These are phyloP conservation scores for Hormiphora californensis DNA, from an alignment of 37 sponge, comb jelly and placozoan species.

Conservation along the genomic window DNA sequence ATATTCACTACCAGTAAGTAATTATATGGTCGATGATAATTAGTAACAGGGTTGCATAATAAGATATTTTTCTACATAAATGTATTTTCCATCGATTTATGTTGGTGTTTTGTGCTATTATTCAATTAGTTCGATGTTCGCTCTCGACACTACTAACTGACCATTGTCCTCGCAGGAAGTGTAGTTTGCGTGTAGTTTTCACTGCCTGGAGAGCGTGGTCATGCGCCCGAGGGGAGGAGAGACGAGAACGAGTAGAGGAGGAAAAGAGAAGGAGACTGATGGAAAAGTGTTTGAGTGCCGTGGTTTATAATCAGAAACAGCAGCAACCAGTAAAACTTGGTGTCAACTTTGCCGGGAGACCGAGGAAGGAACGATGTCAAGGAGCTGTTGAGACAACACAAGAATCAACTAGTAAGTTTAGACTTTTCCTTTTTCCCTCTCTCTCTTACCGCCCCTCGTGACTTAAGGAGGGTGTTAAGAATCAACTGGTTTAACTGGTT, in stretches of 20 bases:
- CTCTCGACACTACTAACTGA: too few relatives aligned
- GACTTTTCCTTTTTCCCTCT: too few relatives aligned
- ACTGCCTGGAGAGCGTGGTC: background rate
- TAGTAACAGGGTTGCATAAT: background rate
- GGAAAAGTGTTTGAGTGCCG: constrained; percentile 23
- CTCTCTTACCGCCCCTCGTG: too few relatives aligned
- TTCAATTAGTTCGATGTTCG: too few relatives aligned
- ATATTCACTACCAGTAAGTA: background rate
- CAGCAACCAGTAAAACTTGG: background rate
- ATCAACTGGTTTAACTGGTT: too few relatives aligned
- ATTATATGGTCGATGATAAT: background rate
- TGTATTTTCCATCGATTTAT: too few relatives aligned
- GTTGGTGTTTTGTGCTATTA: too few relatives aligned
- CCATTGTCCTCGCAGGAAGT: background rate
- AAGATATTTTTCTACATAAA: too few relatives aligned
- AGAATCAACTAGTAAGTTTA: too few relatives aligned
- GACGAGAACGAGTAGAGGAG: background rate
- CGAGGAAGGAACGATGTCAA: too few relatives aligned
- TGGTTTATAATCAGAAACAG: background rate
- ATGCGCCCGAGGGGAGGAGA: background rate
- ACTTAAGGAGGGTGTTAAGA: too few relatives aligned
- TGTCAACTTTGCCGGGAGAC: background rate
- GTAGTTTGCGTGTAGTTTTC: background rate
- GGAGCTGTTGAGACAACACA: background rate
- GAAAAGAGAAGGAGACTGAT: background rate